Evolutionary conservation across 2,113 vertebrate species (phyloP), one percentile per base, ranked within the genome.

Genomic region (Cygnus atratus): DNA sequence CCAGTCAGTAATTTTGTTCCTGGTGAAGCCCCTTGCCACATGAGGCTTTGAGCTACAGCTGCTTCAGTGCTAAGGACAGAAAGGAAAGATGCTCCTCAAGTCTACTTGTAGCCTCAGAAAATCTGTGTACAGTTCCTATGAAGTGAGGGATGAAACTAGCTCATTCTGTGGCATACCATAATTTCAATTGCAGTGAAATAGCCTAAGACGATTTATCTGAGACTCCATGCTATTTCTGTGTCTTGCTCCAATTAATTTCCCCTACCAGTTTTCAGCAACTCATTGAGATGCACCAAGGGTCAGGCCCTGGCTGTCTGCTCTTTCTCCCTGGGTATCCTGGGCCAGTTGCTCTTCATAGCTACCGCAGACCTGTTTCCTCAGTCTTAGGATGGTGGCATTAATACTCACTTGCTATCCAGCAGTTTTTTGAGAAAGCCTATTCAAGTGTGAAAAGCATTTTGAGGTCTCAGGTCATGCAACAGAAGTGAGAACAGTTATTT

Each of bases 401-500:
- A 93, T 76, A 80, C 28, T 66, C 21, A 31, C 43, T 68, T 89
- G 21, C 44, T 79, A 66, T 79, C 50, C 66, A 91, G 75, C 28
- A 85, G n/a, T 65, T 95, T 94, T 95, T 72, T 82, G 54, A 89
- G 25, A 73, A 73, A 82, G 70, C 8, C 43, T 87, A 28, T 85
- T 78, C 71, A 87, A 85, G 81, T 28, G 81, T 77, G 71, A 83
- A 93, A 94, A 89, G 58, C 39, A 84, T 92, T 91, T 76, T 76
- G 74, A 93, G 62, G 58, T 94, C 83, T 82, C 29, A 43, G 86
- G 86, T 97, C 92, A 73, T 50, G 35, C 48, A 79, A 54, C 44
- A 87, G 83, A 93, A 78, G 84, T 68, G 65, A 92, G 92, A 91
- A 84, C 43, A 84, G 73, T 84, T 90, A 87, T 87, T 96, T 94